Evolutionary conservation across 2,113 vertebrate genomes (phyloP).

Genomic region (Cranoglanis bouderius): DNA sequence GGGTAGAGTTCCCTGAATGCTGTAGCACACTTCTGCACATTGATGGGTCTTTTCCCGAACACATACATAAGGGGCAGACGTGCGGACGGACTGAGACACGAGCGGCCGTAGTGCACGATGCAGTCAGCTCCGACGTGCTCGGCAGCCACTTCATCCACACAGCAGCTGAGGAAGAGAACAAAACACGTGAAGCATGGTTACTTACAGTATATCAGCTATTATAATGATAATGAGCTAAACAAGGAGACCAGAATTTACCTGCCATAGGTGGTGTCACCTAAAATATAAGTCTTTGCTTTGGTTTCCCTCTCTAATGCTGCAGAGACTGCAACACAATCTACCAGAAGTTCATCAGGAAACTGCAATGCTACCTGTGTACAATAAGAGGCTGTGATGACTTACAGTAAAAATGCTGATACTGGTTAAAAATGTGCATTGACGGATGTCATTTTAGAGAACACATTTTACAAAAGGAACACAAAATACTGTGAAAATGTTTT

Average conservation of each 20-base stretch:
- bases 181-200: background rate
- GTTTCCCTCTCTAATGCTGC: conserved; percentile 74
- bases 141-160: conserved; percentile 91
- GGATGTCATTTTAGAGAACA: background rate
- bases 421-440: background rate
- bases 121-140: conserved; percentile 83
- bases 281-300: conserved; percentile 76
- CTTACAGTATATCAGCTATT: background rate
- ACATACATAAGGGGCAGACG: conserved; percentile 83
- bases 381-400: background rate
- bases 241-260: conserved; percentile 72
- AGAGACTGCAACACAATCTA: conserved; percentile 77
- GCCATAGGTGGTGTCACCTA: conserved; percentile 94
- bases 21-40: conserved; percentile 71
- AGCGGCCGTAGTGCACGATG: conserved; percentile 85
- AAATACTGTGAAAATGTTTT: background rate
- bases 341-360: conserved; percentile 88
- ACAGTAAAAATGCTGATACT: background rate
- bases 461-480: too few species aligned
- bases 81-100: conserved; percentile 86
- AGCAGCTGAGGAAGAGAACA: conserved; percentile 78
- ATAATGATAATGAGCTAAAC: background rate
- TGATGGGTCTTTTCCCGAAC: conserved; percentile 78
- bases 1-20: conserved; percentile 80
- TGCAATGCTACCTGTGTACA: conserved; percentile 86